Conservation (phyloP, 1,140 invertebrate species). For the Ceratina japonica region DNA sequence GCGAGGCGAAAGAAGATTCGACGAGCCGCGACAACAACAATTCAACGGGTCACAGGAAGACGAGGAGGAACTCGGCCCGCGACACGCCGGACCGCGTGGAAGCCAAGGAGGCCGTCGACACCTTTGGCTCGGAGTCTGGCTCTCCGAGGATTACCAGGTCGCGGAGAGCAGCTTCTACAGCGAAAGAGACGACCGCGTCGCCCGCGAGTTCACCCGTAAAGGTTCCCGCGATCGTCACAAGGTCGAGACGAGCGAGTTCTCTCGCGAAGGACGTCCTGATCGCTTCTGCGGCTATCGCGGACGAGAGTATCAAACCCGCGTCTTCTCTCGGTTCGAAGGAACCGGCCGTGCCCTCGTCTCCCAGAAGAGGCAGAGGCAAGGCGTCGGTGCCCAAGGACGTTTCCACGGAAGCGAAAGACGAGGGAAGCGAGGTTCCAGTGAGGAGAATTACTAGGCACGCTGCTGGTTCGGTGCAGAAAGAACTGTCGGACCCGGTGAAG, state of each 20-base stretch:
- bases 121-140: neutral
- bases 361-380: constrained; percentile 5
- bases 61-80: neutral
- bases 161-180: constrained; percentile 55
- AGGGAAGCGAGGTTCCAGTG: constrained; percentile 8
- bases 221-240: neutral
- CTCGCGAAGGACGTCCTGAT: constrained; percentile 46
- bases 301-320: constrained; percentile 4
- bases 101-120: neutral
- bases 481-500: constrained; percentile 17
- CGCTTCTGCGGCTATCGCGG: neutral
- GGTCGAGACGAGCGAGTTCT: constrained; percentile 47
- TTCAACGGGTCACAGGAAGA: neutral
- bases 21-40: constrained; percentile 23
- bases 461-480: constrained; percentile 51
- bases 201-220: constrained; percentile 1
- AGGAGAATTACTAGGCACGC: constrained; percentile 56
- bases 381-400: constrained; percentile 38
- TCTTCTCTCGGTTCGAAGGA: constrained; percentile 13
- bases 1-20: neutral
- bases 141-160: constrained; percentile 51
- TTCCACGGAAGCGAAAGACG: neutral
- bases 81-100: neutral
- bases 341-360: neutral
- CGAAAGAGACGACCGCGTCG: constrained; percentile 21